Base-by-base conservation (phyloP, 2,113 vertebrate species). In the Erpornis zantholeuca region DNA sequence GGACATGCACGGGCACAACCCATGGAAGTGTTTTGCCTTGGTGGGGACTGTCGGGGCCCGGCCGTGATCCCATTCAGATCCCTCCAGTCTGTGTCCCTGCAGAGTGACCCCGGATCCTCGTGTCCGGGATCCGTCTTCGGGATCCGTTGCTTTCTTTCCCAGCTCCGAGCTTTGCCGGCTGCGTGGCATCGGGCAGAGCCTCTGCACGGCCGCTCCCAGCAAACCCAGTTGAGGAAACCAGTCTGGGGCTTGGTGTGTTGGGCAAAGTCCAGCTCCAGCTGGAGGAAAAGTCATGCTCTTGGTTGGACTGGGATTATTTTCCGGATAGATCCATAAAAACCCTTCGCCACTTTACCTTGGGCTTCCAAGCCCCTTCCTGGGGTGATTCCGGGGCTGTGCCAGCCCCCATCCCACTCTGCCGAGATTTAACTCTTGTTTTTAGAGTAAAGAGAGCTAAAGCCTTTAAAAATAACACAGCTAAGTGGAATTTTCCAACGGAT, bases 401-500 rank as follows among this genome's bases (percentile, higher is more conserved):
- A 91, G 25, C 76, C 65, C 80, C 52, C 8, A 17, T 76, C 82
- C 82, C 4, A 2, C 35, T 68, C 53, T 2, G 11, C 61, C 0
- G 14, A 45, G 69, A 68, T 73, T 50, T 15, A 20, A 11, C n/a
- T 68, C 72, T 81, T 92, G 53, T 86, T 97, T 95, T 89, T 28
- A 80, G 93, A 93, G 84, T 29, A 68, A 78, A 83, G 84, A 76
- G 83, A 68, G 70, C 59, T 49, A 87, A 86, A 96, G 50, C 94
- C 60, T 61, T 88, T 27, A 78, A 91, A 96, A 94, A 92, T 59
- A 94, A 80, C 63, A 57, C 0, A 0, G 3, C 28, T n/a, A 49
- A 82, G 83, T 87, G 86, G 97, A 94, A 93, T 95, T 97, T 96
- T 95, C 94, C 92, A 82, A 36, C 2, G 59, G 81, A 63, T 73